Evolutionary conservation across 2,113 vertebrate genomes (phyloP).

Genomic region (Irena cyanogastra): DNA sequence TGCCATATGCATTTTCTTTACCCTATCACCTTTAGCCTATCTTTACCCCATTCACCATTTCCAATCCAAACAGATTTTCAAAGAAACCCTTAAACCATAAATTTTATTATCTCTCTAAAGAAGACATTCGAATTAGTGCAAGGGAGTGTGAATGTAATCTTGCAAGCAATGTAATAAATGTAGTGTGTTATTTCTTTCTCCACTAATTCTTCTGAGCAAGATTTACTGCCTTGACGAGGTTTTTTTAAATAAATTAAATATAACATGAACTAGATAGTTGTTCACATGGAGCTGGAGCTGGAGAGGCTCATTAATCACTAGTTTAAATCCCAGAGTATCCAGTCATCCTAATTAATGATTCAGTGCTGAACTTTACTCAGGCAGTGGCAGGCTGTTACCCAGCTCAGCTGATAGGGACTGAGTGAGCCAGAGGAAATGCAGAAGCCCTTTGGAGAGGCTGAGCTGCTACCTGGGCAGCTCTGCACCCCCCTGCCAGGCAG

Average conservation of each 20-base stretch:
- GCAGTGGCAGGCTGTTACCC: background rate
- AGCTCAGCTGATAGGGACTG: background rate
- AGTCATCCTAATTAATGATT: conserved; percentile 63
- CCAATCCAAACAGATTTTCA: background rate
- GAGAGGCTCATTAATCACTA: conserved; percentile 68
- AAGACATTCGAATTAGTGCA: conserved; percentile 3
- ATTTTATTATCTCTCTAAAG: conserved; percentile 5
- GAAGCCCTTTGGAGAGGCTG: background rate
- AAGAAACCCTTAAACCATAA: background rate
- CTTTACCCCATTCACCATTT: background rate
- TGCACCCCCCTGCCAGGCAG: accelerated
- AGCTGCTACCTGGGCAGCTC: background rate
- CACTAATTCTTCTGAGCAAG: conserved; percentile 46
- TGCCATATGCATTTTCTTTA: background rate
- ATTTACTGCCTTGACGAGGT: background rate
- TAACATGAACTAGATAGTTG: conserved; percentile 50
- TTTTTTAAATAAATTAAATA: conserved; percentile 60
- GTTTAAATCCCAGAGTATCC: conserved; percentile 60
- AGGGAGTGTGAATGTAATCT: background rate
- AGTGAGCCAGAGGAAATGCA: accelerated
- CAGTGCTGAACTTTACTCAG: conserved; percentile 28
- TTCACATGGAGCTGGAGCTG: conserved; percentile 17
- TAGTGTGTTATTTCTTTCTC: conserved; percentile 36
- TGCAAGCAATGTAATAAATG: conserved; percentile 36
- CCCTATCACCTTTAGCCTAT: background rate